These are phyloP conservation scores for Meteorus cinctellus DNA, from an alignment of 2,888 invertebrate genomes.

Conservation along the genomic window DNA sequence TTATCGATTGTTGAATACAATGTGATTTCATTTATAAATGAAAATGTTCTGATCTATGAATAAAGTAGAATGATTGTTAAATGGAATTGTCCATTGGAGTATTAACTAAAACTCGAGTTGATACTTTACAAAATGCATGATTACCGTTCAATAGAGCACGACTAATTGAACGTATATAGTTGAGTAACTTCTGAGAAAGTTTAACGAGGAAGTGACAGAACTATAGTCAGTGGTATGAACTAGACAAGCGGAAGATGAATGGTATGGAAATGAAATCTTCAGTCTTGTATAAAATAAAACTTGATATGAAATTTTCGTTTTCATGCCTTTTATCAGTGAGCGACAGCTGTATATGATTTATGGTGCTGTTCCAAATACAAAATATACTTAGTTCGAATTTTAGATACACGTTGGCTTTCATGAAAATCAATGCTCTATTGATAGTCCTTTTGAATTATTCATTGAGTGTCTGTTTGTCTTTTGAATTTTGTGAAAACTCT, in stretches of 20 bases:
- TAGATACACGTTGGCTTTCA: not conserved
- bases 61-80: not conserved
- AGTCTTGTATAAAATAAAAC: not conserved
- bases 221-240: not conserved
- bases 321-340: not conserved
- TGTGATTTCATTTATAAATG: not conserved
- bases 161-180: constrained; percentile 14
- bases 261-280: not conserved
- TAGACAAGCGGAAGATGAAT: not conserved
- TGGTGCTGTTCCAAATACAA: not conserved
- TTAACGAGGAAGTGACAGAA: constrained; percentile 1
- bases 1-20: not conserved
- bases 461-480: not conserved
- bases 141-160: constrained; percentile 8
- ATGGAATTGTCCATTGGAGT: not conserved
- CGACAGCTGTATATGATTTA: not conserved
- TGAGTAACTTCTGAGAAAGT: constrained; percentile 5
- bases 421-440: not conserved
- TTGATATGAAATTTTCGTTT: not conserved
- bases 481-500: not conserved
- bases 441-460: not conserved
- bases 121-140: constrained; percentile 5
- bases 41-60: not conserved
- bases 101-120: not conserved
- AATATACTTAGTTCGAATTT: not conserved